These are phyloP conservation scores for Dicyrtoma fusca DNA, from an alignment of 2,888 invertebrate genomes.

Conservation along the genomic window DNA sequence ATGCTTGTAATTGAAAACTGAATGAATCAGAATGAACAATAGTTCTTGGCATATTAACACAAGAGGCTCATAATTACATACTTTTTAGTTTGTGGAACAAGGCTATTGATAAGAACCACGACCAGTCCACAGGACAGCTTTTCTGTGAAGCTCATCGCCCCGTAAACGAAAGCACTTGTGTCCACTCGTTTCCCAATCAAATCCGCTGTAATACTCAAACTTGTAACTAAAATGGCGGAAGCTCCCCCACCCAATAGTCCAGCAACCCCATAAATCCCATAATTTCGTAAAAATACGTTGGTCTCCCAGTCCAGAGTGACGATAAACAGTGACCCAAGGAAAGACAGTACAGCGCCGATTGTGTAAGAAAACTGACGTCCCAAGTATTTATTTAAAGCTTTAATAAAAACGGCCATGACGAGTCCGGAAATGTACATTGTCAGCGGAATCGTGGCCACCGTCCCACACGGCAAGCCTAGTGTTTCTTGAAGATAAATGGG, in stretches of 20 bases:
- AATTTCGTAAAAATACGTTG: constrained; percentile 59
- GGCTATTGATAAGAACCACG: constrained; percentile 63
- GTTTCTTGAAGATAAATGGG: constrained; percentile 83
- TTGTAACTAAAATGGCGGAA: constrained; percentile 84
- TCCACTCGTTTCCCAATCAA: constrained; percentile 83
- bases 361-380: constrained; percentile 72
- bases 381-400: constrained; percentile 68
- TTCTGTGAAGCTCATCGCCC: constrained; percentile 90
- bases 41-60: neutral
- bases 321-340: constrained; percentile 72
- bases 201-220: constrained; percentile 85
- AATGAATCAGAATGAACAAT: too few relatives aligned
- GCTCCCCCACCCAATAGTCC: constrained; percentile 79
- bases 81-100: constrained; percentile 50
- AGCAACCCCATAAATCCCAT: constrained; percentile 73
- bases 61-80: too few relatives aligned
- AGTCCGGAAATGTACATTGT: constrained; percentile 84
- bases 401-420: constrained; percentile 72
- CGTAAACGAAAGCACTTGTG: constrained; percentile 88
- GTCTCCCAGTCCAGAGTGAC: constrained; percentile 64
- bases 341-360: constrained; percentile 69
- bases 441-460: constrained; percentile 78
- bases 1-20: too few relatives aligned
- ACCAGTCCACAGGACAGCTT: constrained; percentile 87
- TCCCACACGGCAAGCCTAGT: constrained; percentile 72